These are phyloP conservation scores for Pterostichus madidus DNA, from an alignment of 2,888 invertebrate genomes.

Conservation along the genomic window DNA sequence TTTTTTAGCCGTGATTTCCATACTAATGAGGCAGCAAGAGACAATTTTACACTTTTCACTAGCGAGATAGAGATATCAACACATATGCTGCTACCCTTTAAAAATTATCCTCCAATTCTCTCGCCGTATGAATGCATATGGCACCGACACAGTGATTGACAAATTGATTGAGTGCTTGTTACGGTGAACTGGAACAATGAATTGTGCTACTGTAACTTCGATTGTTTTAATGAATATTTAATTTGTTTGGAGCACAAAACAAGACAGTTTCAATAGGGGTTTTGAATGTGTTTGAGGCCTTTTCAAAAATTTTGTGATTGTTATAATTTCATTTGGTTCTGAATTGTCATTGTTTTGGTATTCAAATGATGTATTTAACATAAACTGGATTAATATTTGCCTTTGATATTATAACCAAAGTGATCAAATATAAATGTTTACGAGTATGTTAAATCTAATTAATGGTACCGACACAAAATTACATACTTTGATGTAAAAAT, in stretches of 20 bases:
- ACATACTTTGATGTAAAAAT: too few relatives aligned
- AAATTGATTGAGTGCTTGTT: constrained; percentile 11
- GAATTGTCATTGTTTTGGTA: too few relatives aligned
- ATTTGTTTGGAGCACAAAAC: constrained; percentile 14
- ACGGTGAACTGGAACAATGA: not conserved
- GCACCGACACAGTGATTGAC: not conserved
- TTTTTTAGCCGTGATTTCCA: constrained; percentile 25
- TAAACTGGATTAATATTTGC: too few relatives aligned
- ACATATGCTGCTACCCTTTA: too few relatives aligned
- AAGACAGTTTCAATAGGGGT: constrained; percentile 4
- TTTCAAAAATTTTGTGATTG: constrained; percentile 8
- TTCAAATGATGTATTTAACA: too few relatives aligned
- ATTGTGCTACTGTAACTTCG: constrained; percentile 7
- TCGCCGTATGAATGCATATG: constrained; percentile 1
- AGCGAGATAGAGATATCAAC: too few relatives aligned
- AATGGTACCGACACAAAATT: too few relatives aligned
- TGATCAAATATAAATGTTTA: too few relatives aligned
- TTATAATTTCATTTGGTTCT: not conserved
- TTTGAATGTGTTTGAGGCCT: not conserved
- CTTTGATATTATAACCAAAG: too few relatives aligned
- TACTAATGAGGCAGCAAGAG: constrained; percentile 35
- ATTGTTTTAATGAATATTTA: constrained; percentile 22
- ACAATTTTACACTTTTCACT: constrained; percentile 24
- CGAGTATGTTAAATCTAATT: too few relatives aligned
- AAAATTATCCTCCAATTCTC: too few relatives aligned